phyloP scores from a whole-genome alignment of 2,888 invertebrate species.

The Andrena camellia region DNA sequence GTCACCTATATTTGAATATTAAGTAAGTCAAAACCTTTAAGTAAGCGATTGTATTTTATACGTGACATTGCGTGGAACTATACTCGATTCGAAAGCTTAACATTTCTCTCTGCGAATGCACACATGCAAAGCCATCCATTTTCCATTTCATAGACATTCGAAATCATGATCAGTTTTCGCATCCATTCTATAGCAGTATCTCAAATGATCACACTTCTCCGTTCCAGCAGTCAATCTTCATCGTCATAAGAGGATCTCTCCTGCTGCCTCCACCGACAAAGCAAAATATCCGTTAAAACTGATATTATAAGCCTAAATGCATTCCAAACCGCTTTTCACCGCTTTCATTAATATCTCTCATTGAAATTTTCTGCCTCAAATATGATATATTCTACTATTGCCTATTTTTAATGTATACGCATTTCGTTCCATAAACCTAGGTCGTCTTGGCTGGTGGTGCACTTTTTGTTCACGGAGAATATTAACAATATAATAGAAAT shows the following conservation, averaged over 20 bases:
- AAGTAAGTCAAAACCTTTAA: slow-evolving; percentile 36
- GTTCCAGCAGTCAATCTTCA: slow-evolving; percentile 40
- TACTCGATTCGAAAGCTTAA: neutral
- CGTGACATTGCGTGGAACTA: slow-evolving; percentile 20
- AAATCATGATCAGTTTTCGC: slow-evolving; percentile 26
- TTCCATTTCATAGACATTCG: neutral
- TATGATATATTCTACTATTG: slow-evolving; percentile 74
- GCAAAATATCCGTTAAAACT: slow-evolving; percentile 60
- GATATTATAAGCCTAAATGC: slow-evolving; percentile 65
- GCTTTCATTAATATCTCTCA: slow-evolving; percentile 57
- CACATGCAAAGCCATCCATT: slow-evolving; percentile 24
- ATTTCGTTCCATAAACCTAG: slow-evolving; percentile 80
- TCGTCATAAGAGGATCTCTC: slow-evolving; percentile 38
- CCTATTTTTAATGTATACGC: slow-evolving; percentile 75
- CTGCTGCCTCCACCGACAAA: slow-evolving; percentile 38
- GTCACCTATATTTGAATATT: slow-evolving; percentile 28
- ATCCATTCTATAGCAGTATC: slow-evolving; percentile 12
- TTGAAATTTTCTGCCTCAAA: slow-evolving; percentile 59
- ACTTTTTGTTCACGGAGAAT: slow-evolving; percentile 50
- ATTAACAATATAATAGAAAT: slow-evolving; percentile 59
- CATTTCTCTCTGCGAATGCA: slow-evolving; percentile 1
- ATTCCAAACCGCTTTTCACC: slow-evolving; percentile 64
- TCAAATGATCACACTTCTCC: slow-evolving; percentile 16
- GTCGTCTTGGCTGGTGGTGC: slow-evolving; percentile 81
- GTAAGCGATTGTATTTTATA: slow-evolving; percentile 20